phyloP scores from a whole-genome alignment of 2,888 invertebrate genomes.

The Heteropelma amictum region DNA sequence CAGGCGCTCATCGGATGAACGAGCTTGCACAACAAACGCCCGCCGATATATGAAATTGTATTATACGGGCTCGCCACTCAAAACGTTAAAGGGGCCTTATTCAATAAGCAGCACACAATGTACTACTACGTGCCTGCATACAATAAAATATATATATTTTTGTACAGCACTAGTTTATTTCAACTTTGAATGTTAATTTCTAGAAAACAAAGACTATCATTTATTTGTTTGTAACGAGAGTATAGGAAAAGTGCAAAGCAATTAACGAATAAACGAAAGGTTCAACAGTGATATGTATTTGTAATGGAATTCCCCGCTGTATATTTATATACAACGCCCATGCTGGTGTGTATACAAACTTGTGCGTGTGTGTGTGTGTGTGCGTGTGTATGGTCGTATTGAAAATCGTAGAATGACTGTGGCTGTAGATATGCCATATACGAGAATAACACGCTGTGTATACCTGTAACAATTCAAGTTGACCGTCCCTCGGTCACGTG shows the following conservation, averaged over 20 bases:
- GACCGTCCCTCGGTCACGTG: too few relatives aligned
- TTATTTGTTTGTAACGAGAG: too few relatives aligned
- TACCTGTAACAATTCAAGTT: too few relatives aligned
- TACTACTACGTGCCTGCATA: not conserved
- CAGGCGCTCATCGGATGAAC: not conserved
- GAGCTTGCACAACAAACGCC: slow-evolving; percentile 16
- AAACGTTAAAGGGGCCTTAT: slow-evolving; percentile 16
- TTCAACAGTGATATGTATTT: too few relatives aligned
- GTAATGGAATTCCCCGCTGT: too few relatives aligned
- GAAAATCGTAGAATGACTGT: too few relatives aligned
- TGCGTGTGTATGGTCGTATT: not conserved
- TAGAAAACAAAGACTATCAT: slow-evolving; percentile 36
- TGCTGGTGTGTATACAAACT: not conserved
- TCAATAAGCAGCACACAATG: not conserved
- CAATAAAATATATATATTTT: not conserved
- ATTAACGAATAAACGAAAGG: too few relatives aligned
- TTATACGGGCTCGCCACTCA: slow-evolving; percentile 28
- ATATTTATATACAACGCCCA: not conserved
- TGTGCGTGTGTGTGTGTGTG: not conserved
- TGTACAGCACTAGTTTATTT: not conserved
- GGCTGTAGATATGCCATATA: too few relatives aligned
- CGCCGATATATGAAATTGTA: too few relatives aligned
- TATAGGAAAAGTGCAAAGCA: too few relatives aligned
- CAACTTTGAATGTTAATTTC: too few relatives aligned
- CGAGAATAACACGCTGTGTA: too few relatives aligned